Evolutionary conservation across 2,888 invertebrate genomes (phyloP).

Genomic region (Oeneis ivallda): DNA sequence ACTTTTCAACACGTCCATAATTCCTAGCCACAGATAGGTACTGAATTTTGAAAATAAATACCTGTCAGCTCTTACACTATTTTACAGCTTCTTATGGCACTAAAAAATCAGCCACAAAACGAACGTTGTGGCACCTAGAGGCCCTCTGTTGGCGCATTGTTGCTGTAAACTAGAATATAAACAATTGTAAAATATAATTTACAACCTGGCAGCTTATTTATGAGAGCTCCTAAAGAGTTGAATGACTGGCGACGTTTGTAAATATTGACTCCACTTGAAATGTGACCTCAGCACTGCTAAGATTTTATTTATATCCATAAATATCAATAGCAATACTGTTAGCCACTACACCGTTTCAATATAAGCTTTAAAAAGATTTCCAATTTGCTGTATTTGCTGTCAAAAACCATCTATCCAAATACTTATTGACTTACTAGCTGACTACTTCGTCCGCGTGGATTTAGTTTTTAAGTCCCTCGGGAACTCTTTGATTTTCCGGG

Average conservation of each 20-base stretch:
- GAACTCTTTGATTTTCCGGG: too few relatives aligned
- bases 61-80: constrained; percentile 17
- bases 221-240: constrained; percentile 52
- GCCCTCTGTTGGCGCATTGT: constrained; percentile 48
- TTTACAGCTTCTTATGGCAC: constrained; percentile 16
- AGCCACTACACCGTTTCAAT: too few relatives aligned
- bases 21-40: too few relatives aligned
- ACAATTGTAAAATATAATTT: constrained; percentile 72
- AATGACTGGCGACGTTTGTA: constrained; percentile 36
- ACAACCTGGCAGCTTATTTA: constrained; percentile 45
- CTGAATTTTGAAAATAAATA: not conserved
- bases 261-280: constrained; percentile 23
- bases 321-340: not conserved
- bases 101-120: constrained; percentile 33
- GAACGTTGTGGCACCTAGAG: constrained; percentile 39
- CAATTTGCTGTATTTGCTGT: too few relatives aligned
- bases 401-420: too few relatives aligned
- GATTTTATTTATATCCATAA: not conserved
- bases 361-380: too few relatives aligned
- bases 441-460: too few relatives aligned
- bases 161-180: constrained; percentile 54
- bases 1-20: too few relatives aligned
- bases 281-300: not conserved
- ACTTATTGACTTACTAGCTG: too few relatives aligned
- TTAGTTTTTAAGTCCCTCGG: too few relatives aligned